Evolutionary conservation across 2,113 vertebrate species (phyloP), one percentile per base, ranked within the genome.

Genomic region (Leptobrachium leishanense): DNA sequence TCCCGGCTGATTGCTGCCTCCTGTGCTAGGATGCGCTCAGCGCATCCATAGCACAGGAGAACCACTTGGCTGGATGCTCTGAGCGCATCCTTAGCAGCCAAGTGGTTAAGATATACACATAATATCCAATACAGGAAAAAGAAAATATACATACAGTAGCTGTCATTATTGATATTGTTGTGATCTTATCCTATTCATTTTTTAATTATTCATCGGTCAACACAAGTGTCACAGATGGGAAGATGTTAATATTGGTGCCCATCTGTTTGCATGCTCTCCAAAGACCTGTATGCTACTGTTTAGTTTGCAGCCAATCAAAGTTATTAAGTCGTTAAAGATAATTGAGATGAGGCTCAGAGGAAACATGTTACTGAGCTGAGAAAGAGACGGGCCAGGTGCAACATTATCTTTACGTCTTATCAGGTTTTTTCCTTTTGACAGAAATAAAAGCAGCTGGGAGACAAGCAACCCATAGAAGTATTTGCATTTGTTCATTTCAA

Each of bases 251-350:
- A 43, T 43, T 43, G 15, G 9, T 79, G 40, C 72, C 72, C 78
- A 80, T 80, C 78, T 80, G 78, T 74, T 68, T 66, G 15, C 42
- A 54, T 65, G 7, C 67, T 74, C 78, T 71, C 78, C 40, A 50
- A 7, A 80, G 77, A 74, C 59, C 53, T 80, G 77, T 80, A 69
- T 80, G 67, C 77, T 74, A 63, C 70, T 67, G 40, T 53, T 80
- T 63, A 80, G 53, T 74, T 80, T 80, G 57, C 78, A 80, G 54
- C 78, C 78, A 80, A 80, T 80, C 78, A 80, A 71, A 65, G 71
- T 80, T 80, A 80, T 80, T 80, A 80, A 74, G 73, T 80, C 71
- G 74, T 80, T 80, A 80, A 42, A 74, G 63, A 68, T 80, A 80
- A 80, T 80, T 80, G 78, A 80, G 78, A 80, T 74, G 64, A 80